Base-by-base conservation (phyloP, 1,140 invertebrate genomes). In the Drosophila bifasciata region DNA sequence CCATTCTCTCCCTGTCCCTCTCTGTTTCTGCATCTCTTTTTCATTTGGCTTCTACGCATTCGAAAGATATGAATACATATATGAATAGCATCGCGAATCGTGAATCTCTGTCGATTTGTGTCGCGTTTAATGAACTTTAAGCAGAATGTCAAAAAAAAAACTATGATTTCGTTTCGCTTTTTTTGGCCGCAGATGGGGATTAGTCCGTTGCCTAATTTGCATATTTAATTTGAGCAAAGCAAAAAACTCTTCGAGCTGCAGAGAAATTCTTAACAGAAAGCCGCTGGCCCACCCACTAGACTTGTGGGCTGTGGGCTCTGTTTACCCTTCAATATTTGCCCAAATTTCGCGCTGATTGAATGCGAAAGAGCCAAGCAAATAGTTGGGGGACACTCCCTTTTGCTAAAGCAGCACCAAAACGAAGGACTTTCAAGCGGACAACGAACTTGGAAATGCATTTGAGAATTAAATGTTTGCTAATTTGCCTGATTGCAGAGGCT, bases 81-180 rank as follows among this genome's bases (percentile, higher is more conserved):
- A 13, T 36, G 32, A 36, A 13, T 13, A 36, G 3, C 28, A 11
- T 32, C 28, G 28, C 3, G 28, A 32, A 32, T 25, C 23, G 23
- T 25, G 23, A 25, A 50, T 43, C 3, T 21, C 19, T 28, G 43
- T 36, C 25, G 43, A 17, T 62, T 36, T 74, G 62, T 48, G 56
- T 64, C 46, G 83, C 83, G 78, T 88, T 83, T 88, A 88, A 88
- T 88, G 83, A 88, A 88, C 83, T 88, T 68, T 69, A 68, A 56
- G 48, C 32, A 13, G 63, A 72, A 81, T 72, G 84, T 88, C 83
- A 83, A 66, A 71, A 79, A 63, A 83, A 66, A 71, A 79, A 63
- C 78, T 76, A 76, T 85, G 80, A 88, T 76, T 79, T 83, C 69
- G 53, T 67, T 49, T 28, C 44, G 51, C 46, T 79, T 83, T 64